phyloP scores from a whole-genome alignment of 1,140 invertebrate genomes.

The Pomacea maculata region DNA sequence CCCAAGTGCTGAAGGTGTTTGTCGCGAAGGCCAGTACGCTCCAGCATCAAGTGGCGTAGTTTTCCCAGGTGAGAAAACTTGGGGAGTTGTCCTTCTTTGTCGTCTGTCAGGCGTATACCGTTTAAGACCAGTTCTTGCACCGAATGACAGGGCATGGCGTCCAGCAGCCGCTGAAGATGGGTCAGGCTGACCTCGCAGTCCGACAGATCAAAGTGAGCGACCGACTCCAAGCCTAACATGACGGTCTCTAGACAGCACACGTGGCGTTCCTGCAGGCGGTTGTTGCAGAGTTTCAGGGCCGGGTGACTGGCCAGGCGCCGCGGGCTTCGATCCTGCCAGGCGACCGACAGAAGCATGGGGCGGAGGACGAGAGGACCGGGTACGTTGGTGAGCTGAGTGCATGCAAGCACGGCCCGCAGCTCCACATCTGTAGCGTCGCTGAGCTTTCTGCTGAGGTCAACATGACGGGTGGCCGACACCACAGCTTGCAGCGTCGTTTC shows the following conservation, averaged over 20 bases:
- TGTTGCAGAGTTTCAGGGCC: constrained; percentile 13
- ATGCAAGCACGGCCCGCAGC: constrained; percentile 3
- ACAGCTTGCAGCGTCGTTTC: neutral
- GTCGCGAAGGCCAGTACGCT: constrained; percentile 4
- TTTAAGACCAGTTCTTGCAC: constrained; percentile 3
- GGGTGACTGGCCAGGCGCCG: constrained; percentile 1
- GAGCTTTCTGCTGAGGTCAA: constrained; percentile 12
- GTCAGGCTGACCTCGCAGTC: neutral
- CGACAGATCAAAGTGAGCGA: constrained; percentile 1
- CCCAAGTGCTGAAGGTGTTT: neutral
- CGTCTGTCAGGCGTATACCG: neutral
- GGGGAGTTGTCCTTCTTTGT: neutral
- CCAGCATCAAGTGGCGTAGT: constrained; percentile 9
- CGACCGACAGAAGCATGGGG: neutral
- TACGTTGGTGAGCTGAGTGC: constrained; percentile 15
- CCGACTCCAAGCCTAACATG: constrained; percentile 13
- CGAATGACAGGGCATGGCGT: neutral
- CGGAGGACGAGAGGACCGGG: neutral
- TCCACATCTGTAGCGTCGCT: neutral
- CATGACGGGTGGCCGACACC: neutral
- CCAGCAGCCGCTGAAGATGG: constrained; percentile 7
- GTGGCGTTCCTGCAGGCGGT: neutral
- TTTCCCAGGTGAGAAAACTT: constrained; percentile 7
- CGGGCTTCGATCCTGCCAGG: neutral
- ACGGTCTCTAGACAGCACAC: neutral